Conservation (phyloP, 2,888 invertebrate species). For the Epinotia demarniana region DNA sequence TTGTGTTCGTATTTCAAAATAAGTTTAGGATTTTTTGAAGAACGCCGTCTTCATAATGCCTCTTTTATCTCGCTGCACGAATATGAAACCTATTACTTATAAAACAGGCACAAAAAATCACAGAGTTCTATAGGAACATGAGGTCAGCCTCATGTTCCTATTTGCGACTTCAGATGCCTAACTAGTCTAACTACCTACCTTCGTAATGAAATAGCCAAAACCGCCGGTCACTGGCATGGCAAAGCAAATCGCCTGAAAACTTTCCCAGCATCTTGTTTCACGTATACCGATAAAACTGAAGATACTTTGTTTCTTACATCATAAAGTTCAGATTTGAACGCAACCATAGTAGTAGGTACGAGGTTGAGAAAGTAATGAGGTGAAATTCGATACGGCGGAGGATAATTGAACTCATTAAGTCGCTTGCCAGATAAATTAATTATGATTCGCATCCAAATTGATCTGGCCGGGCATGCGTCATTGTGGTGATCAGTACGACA, state of each 20-base stretch:
- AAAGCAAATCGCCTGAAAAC: slow-evolving; percentile 1
- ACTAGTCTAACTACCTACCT: no score
- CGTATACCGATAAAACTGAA: background rate
- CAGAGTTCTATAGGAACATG: no score
- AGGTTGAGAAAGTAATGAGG: slow-evolving; percentile 29
- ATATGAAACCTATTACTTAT: no score
- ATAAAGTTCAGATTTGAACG: background rate
- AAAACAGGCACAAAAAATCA: background rate
- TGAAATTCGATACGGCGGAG: slow-evolving; percentile 42
- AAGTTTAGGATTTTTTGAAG: no score
- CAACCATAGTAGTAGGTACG: background rate
- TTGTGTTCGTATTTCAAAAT: no score
- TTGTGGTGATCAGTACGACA: slow-evolving; percentile 6
- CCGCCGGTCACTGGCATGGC: slow-evolving; percentile 9
- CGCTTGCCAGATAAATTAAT: slow-evolving; percentile 43
- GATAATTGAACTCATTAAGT: slow-evolving; percentile 47
- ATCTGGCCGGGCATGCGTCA: slow-evolving; percentile 34
- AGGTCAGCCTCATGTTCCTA: background rate
- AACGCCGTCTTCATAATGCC: no score
- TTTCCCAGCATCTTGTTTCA: background rate
- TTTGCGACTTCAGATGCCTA: background rate
- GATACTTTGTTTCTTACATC: background rate
- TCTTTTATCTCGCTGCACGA: no score
- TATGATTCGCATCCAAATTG: slow-evolving; percentile 40
- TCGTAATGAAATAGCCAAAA: slow-evolving; percentile 24